Evolutionary conservation across 2,888 invertebrate genomes (phyloP).

Genomic region (Harmothoe impar): DNA sequence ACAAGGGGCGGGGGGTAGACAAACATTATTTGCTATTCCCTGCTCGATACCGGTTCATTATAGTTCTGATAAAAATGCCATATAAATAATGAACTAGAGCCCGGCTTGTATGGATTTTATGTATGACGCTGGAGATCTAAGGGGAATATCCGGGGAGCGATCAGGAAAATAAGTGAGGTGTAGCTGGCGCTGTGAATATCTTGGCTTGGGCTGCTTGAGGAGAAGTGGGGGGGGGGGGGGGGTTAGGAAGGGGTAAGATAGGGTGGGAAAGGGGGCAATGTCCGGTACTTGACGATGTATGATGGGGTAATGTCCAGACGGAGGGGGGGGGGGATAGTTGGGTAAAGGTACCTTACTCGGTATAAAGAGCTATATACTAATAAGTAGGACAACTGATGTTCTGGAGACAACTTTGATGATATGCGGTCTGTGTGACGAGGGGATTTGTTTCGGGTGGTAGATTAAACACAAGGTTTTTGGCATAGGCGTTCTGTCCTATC

Average conservation of each 20-base stretch:
- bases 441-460: too few relatives aligned
- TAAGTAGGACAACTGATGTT: too few relatives aligned
- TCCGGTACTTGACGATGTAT: neutral
- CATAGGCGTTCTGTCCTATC: too few relatives aligned
- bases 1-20: neutral
- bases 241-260: neutral
- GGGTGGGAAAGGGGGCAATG: neutral
- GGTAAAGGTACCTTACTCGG: neutral
- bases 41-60: constrained; percentile 41
- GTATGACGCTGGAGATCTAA: constrained; percentile 2
- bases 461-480: too few relatives aligned
- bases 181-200: constrained; percentile 16
- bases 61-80: constrained; percentile 1
- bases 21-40: constrained; percentile 23
- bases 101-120: constrained; percentile 29
- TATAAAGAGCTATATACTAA: too few relatives aligned
- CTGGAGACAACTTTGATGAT: too few relatives aligned
- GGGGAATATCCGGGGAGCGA: neutral
- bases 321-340: neutral
- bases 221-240: too few relatives aligned
- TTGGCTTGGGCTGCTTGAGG: neutral
- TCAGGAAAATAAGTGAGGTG: constrained; percentile 21
- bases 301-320: neutral
- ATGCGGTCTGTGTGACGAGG: too few relatives aligned
- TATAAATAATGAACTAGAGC: constrained; percentile 5